Percentiles rank a stretch among this genome's conserved stretches.
phyloP scores from a whole-genome alignment of 2,113 vertebrate species.

The Melospiza georgiana region DNA sequence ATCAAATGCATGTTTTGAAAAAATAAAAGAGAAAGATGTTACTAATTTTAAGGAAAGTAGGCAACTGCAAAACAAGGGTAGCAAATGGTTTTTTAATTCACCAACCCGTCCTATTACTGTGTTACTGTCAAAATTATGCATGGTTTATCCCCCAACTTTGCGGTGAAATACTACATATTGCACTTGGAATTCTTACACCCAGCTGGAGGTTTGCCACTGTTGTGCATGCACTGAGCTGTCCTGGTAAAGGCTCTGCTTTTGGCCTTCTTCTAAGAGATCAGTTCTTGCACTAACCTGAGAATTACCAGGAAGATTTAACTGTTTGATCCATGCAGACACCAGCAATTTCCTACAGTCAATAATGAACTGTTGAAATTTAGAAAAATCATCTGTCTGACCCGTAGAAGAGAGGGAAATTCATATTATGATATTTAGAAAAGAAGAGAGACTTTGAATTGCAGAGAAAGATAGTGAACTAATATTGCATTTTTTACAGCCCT shows the following conservation, averaged over 20 bases:
- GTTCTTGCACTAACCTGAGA: background rate
- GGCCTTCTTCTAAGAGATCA: background rate
- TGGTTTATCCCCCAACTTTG: background rate
- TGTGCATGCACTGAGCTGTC: background rate
- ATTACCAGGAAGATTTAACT: background rate
- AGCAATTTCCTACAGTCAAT: background rate
- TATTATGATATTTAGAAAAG: background rate
- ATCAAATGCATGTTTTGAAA: background rate
- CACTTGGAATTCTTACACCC: background rate
- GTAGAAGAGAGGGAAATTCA: background rate
- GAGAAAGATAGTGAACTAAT: background rate
- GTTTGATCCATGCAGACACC: slow-evolving; percentile 6
- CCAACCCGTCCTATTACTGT: background rate
- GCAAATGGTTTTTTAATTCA: background rate
- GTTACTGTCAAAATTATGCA: background rate
- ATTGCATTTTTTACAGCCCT: background rate
- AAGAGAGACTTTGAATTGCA: background rate
- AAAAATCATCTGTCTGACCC: background rate
- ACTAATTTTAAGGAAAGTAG: background rate
- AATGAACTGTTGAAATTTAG: background rate
- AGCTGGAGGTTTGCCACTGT: background rate
- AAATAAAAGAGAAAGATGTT: background rate
- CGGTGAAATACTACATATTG: background rate
- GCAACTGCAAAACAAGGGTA: background rate
- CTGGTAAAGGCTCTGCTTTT: background rate